Evolutionary conservation across 2,888 invertebrate species (phyloP), one percentile per base, ranked within the genome.

Genomic region (Macrophya annulata): DNA sequence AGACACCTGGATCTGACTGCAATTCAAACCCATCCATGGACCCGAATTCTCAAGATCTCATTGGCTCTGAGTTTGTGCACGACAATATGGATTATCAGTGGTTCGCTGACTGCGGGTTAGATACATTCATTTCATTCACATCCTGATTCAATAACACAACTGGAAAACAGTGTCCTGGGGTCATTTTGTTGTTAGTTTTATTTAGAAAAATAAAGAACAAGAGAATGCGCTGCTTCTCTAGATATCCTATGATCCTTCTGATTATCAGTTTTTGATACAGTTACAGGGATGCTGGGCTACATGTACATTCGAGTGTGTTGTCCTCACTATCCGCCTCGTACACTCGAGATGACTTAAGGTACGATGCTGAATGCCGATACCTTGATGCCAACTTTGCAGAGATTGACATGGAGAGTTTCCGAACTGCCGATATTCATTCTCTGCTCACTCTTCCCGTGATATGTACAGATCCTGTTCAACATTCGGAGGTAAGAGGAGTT

Each of bases 371-470:
- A 92, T 94, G 98, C 62, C 96, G 97, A 92, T 98, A 98, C 93
- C 95, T 98, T 94, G 98, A 98, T 94, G 98, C 98, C 87, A 98
- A 98, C 94, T 95, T 98, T 91, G 98, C 98, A 68, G 98, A 98
- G 94, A 98, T 98, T 85, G 98, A 98, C 94, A 98, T 98, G 97
- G 98, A 98, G 94, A 97, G 98, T 93, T 98, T 98, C 94, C 96
- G 97, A 89, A 97, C 98, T 37, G 97, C 98, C 94, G 98, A 98
- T 92, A 98, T 98, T 90, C 97, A 98, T 92, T 97, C 97, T 88
- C 94, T 98, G 90, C 95, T 98, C 87, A 96, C 97, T 88, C 94
- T 97, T 91, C 97, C 97, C 85, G 96, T 96, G 89, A 96, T 95
- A 95, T 93, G 93, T 40, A 92, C 93, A 9, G 93, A 93, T 88